Base-by-base conservation (phyloP, 2,113 vertebrate species). In the Struthio camelus region DNA sequence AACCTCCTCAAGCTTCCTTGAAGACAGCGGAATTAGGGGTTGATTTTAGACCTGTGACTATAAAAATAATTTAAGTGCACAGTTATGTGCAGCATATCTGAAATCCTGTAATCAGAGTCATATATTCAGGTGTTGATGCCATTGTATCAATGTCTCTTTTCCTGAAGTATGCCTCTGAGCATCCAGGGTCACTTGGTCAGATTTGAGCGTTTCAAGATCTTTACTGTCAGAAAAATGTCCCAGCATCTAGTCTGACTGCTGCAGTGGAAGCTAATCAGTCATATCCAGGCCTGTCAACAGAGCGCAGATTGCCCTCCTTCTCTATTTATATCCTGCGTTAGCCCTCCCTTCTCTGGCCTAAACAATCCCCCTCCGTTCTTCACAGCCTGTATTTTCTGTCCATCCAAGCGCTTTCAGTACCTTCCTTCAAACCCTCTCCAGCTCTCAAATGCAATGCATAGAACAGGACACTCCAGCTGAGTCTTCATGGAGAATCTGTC, bases 381-480 rank as follows among this genome's bases (percentile, higher is more conserved):
- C 28, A 19, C 2, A 15, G 46, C 61, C 59, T 78, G 44, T 46
- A 46, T 46, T 87, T 23, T 15, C 38, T 69, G 8, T 23, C 20
- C 13, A 54, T 8, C 4, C n/a, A 11, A 0, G 51, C 14, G 36
- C 3, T 42, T 62, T 9, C 9, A 77, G 8, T 3, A 38, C 11
- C 14, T 22, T 77, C 25, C n/a, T 72, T 61, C 24, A 61, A 28
- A 65, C 44, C 48, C 44, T 22, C 27, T 64, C 9, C 36, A 85
- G 59, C 46, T 62, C 18, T 77, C 10, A 70, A 93, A 53, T 9
- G 34, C 20, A 72, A 28, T 1, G 0, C 30, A n/a, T 10, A 27
- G 42, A 82, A 86, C 5, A 34, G 28, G 32, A 62, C 4, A 83
- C 4, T 42, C 8, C 5, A 51, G 4, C 23, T 46, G 15, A 65